Evolutionary conservation across 2,113 vertebrate genomes (phyloP).

Genomic region (Microtus montanus): DNA sequence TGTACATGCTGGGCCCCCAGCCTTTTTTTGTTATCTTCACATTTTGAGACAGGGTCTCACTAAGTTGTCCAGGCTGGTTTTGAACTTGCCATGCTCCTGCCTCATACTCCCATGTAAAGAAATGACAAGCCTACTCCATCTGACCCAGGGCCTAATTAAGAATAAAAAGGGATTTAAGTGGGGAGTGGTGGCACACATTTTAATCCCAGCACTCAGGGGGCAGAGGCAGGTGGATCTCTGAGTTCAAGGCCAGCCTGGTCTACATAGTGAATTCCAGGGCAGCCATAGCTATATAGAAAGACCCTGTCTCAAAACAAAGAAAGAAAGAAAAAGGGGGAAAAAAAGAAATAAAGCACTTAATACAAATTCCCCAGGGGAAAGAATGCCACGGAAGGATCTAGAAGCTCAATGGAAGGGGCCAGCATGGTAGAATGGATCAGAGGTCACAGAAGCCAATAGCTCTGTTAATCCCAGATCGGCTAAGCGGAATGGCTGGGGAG

Average conservation of each 20-base stretch:
- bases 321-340: too few species aligned
- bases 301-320: neutral
- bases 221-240: neutral
- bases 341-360: neutral
- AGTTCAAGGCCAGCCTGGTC: neutral
- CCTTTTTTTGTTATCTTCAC: neutral
- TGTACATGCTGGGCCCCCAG: neutral
- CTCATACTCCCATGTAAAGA: neutral
- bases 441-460: neutral
- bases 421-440: neutral
- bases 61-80: neutral
- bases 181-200: neutral
- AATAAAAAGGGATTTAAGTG: neutral
- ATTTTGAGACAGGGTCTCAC: neutral
- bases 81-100: neutral
- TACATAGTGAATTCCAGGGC: neutral
- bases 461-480: neutral
- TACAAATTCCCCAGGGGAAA: neutral
- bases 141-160: neutral
- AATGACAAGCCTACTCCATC: too few species aligned
- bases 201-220: neutral
- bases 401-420: neutral
- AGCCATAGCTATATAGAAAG: neutral
- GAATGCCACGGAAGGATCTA: neutral
- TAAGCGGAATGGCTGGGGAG: neutral